Evolutionary conservation across 92 coral and sea anemone species (phyloP), one percentile per base, ranked within the genome.

Genomic region (Phymanthus crucifer): DNA sequence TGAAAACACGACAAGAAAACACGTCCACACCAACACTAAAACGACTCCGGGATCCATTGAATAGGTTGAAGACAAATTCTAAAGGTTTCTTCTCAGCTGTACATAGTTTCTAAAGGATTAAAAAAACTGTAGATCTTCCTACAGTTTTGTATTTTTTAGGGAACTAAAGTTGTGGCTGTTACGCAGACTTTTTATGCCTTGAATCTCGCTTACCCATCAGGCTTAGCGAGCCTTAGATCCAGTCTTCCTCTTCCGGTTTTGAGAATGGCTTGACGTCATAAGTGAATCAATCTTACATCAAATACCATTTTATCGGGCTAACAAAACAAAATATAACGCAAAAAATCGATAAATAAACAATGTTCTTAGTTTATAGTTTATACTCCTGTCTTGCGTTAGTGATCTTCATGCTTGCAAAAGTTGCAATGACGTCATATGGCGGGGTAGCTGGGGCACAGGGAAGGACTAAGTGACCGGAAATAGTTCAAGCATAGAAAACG

Each of bases 171-270:
- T 61, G 16, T 32, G 14, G 46, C 7, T 57, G 37, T 77, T 56
- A 23, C 68, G 72, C 81, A n/a, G 64, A 19, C 9, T 56, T 82
- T 77, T 82, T 82, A 82, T 82, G 86, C 78, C 80, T 80, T 73
- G 64, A 32, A 48, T 33, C 58, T 50, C 78, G 40, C 32, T 65
- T 82, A 73, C 86, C 86, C 86, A 66, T 10, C 43, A 65, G 21
- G 80, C 86, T 11, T 27, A 31, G 80, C 80, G 80, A 27, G 0
- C 81, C 3, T 70, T 54, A 36, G 72, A 19, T 38, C 81, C 81
- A 77, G 81, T 21, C 79, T 74, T 65, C 48, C 61, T 80, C 43
- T 69, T 54, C 10, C 48, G 4, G n/a, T 40, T 21, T 21, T 54
- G 64, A 23, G 64, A 54, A 54, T 54, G n/a, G 48, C 35, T 64